Evolutionary conservation across 2,888 invertebrate species (phyloP).

Genomic region (Volucella zonaria): DNA sequence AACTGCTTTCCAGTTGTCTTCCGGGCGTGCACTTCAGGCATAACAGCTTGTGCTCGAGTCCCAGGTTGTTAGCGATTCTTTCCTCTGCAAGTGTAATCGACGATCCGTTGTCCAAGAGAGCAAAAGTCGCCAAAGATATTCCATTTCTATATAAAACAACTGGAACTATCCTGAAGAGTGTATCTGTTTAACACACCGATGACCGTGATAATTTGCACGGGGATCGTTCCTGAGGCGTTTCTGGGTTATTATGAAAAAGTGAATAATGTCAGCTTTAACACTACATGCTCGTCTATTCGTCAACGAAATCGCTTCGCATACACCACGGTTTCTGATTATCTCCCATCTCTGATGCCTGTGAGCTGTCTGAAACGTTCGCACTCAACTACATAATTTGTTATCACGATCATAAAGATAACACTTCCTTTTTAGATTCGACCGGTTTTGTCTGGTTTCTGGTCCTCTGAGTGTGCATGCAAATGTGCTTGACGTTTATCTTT

Average conservation of each 20-base stretch:
- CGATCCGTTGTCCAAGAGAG: constrained; percentile 22
- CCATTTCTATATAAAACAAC: constrained; percentile 7
- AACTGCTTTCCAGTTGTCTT: constrained; percentile 5
- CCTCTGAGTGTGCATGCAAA: neutral
- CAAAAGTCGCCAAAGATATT: constrained; percentile 20
- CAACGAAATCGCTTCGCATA: neutral
- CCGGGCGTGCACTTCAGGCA: no score
- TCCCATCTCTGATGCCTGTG: no score
- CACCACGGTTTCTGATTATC: no score
- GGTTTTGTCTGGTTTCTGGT: neutral
- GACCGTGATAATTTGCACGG: neutral
- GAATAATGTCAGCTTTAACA: neutral
- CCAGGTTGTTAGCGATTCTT: neutral
- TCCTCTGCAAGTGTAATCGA: constrained; percentile 3
- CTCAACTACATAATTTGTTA: neutral
- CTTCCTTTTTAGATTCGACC: neutral
- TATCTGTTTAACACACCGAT: neutral
- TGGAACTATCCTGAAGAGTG: constrained; percentile 8
- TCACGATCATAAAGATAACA: no score
- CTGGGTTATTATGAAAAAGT: neutral
- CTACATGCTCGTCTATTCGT: neutral
- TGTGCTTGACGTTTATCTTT: neutral
- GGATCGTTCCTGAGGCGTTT: neutral
- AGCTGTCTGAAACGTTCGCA: neutral
- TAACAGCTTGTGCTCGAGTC: no score